These are phyloP conservation scores for Entomobrya proxima DNA, from an alignment of 2,888 invertebrate genomes.

Conservation along the genomic window DNA sequence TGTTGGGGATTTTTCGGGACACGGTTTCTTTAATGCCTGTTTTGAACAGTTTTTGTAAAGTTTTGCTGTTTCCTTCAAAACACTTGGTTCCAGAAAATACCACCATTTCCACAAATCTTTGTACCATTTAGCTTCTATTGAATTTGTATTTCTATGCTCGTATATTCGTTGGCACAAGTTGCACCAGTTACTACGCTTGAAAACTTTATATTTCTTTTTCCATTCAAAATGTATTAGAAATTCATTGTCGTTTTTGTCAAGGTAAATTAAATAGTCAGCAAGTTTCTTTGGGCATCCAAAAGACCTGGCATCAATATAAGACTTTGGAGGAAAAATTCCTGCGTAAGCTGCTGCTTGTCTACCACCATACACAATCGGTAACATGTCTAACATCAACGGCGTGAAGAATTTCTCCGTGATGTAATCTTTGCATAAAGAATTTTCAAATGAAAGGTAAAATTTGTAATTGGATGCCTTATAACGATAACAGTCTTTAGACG, in stretches of 20 bases:
- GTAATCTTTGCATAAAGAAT: constrained; percentile 56
- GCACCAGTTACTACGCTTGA: too few relatives aligned
- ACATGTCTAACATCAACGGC: constrained; percentile 20
- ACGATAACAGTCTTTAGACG: neutral
- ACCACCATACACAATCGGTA: constrained; percentile 62
- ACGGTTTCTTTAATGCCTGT: too few relatives aligned
- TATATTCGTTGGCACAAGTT: too few relatives aligned
- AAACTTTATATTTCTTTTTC: constrained; percentile 26
- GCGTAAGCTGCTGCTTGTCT: constrained; percentile 47
- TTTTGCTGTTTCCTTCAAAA: too few relatives aligned
- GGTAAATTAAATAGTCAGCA: constrained; percentile 19
- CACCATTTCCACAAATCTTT: too few relatives aligned
- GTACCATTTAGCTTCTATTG: too few relatives aligned
- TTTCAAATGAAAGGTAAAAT: constrained; percentile 61
- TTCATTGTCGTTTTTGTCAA: constrained; percentile 33
- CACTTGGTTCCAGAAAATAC: too few relatives aligned
- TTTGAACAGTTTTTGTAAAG: too few relatives aligned
- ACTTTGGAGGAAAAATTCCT: constrained; percentile 23
- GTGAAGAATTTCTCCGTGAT: constrained; percentile 59
- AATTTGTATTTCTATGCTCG: too few relatives aligned
- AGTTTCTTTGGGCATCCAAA: constrained; percentile 35
- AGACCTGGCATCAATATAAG: constrained; percentile 47
- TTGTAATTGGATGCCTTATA: constrained; percentile 45
- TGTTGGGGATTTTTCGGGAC: too few relatives aligned
- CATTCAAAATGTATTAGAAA: constrained; percentile 60